phyloP scores from a whole-genome alignment of 2,113 vertebrate genomes.

The Lepus europaeus region DNA sequence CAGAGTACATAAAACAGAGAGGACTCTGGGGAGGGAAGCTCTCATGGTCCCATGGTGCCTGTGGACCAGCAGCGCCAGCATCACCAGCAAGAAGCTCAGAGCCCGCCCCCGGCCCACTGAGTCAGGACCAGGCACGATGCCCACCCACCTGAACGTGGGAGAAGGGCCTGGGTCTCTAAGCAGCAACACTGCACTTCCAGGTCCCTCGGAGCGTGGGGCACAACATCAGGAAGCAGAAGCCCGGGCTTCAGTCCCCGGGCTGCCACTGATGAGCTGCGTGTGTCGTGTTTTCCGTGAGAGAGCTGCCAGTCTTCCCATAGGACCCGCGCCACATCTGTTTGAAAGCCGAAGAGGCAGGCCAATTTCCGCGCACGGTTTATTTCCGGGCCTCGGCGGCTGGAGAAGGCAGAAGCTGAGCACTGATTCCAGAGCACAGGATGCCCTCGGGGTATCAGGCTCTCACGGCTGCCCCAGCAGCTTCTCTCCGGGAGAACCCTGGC shows the following conservation, averaged over 20 bases:
- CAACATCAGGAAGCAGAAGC: neutral
- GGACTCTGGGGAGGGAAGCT: neutral
- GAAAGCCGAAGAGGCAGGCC: neutral
- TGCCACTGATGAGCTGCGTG: neutral
- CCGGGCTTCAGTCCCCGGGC: neutral
- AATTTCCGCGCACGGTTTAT: conserved; percentile 21
- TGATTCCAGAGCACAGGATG: neutral
- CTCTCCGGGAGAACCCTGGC: neutral
- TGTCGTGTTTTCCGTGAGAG: neutral
- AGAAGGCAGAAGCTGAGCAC: neutral
- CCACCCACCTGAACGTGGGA: neutral
- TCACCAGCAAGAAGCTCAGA: neutral
- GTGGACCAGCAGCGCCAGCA: neutral
- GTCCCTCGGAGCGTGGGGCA: neutral
- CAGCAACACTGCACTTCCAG: neutral
- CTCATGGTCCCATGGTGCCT: neutral
- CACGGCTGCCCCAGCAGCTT: neutral
- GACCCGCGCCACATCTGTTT: no score
- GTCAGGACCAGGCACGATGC: neutral
- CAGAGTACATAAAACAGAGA: neutral
- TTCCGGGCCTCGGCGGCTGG: neutral
- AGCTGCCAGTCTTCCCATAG: neutral
- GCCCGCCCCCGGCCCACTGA: neutral
- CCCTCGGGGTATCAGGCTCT: neutral
- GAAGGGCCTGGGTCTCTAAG: neutral